Evolutionary conservation across 2,797 vertebrate species (phyloP).

Genomic region (Melanotaenia pygmaea): DNA sequence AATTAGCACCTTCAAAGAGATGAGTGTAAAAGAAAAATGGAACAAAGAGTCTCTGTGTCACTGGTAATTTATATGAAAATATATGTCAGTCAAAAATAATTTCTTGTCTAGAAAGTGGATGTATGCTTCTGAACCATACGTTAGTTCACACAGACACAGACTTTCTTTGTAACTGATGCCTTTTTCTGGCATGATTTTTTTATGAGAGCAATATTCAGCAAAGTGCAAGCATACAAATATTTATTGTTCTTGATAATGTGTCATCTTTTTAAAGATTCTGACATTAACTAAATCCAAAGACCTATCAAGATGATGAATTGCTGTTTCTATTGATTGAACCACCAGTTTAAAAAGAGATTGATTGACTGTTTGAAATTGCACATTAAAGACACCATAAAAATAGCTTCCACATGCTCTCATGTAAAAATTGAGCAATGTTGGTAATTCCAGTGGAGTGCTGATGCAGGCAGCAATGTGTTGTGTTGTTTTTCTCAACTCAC

Average conservation of each 20-base stretch:
- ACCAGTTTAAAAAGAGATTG: slow-evolving; percentile 60
- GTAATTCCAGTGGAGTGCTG: slow-evolving; percentile 68
- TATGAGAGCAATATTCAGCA: slow-evolving; percentile 4
- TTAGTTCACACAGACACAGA: slow-evolving; percentile 12
- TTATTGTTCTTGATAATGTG: slow-evolving; percentile 35
- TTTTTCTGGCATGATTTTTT: slow-evolving; percentile 14
- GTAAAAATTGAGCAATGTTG: slow-evolving; percentile 67
- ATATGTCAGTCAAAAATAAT: slow-evolving; percentile 43
- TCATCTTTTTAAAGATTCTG: slow-evolving; percentile 51
- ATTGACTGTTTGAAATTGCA: slow-evolving; percentile 72
- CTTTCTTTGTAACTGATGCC: slow-evolving; percentile 11
- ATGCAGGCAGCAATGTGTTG: slow-evolving; percentile 54
- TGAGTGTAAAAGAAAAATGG: slow-evolving; percentile 10
- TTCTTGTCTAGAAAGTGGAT: slow-evolving; percentile 16
- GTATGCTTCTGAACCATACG: slow-evolving; percentile 13
- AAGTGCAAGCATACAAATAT: slow-evolving; percentile 25
- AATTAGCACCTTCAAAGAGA: slow-evolving; percentile 38
- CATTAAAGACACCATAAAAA: slow-evolving; percentile 71
- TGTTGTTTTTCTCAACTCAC: slow-evolving; percentile 56
- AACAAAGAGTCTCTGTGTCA: slow-evolving; percentile 40
- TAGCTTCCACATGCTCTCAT: slow-evolving; percentile 74
- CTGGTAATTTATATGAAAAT: slow-evolving; percentile 37
- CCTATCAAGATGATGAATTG: slow-evolving; percentile 70
- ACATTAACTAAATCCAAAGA: slow-evolving; percentile 50
- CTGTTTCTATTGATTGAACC: slow-evolving; percentile 65